Conservation (phyloP, 2,797 vertebrate species). For the Gallinago stenura region DNA sequence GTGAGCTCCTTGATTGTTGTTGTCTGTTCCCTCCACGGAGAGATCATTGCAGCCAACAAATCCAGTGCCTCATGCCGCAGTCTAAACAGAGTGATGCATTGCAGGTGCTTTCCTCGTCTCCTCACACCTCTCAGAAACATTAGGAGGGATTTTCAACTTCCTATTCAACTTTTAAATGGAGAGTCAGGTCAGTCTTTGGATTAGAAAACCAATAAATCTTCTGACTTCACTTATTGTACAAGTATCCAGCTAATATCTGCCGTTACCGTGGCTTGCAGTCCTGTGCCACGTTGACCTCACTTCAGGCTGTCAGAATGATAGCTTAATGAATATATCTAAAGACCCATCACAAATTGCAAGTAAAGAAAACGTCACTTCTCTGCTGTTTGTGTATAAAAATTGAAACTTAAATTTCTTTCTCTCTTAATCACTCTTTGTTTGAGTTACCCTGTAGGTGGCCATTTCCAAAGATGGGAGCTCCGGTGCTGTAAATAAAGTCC, state of each 20-base stretch:
- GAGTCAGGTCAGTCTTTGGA: conserved; percentile 83
- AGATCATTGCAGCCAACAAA: conserved; percentile 80
- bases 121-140: conserved; percentile 86
- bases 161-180: conserved; percentile 87
- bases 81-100: conserved; percentile 88
- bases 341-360: conserved; percentile 72
- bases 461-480: conserved; percentile 7
- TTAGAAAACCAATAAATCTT: conserved; percentile 82
- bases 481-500: conserved; percentile 44
- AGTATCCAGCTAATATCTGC: conserved; percentile 29
- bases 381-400: conserved; percentile 78
- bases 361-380: conserved; percentile 64
- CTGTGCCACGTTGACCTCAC: background rate
- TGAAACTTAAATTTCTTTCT: conserved; percentile 67
- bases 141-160: conserved; percentile 85
- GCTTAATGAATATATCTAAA: conserved; percentile 73
- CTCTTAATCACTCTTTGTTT: conserved; percentile 67
- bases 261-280: background rate
- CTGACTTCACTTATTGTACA: conserved; percentile 57
- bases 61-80: conserved; percentile 77
- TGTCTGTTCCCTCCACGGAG: conserved; percentile 78
- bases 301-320: conserved; percentile 20
- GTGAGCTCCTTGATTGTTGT: conserved; percentile 74
- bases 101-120: conserved; percentile 86
- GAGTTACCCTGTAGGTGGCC: conserved; percentile 65